phyloP scores from a whole-genome alignment of 2,113 vertebrate species.

The Cettia cetti region DNA sequence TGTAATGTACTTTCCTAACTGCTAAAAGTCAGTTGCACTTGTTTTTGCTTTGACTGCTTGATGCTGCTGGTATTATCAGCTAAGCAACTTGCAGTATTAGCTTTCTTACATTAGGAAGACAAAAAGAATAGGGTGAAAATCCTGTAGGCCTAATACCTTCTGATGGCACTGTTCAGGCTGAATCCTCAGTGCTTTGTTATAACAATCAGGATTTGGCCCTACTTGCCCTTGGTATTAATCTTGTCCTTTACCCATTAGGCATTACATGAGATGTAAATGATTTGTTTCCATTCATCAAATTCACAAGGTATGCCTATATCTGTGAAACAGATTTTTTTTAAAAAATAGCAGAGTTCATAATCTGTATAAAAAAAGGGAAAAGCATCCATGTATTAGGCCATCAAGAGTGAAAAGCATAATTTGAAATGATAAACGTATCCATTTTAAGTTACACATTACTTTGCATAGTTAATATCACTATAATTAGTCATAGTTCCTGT shows the following conservation, averaged over 20 bases:
- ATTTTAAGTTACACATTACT: constrained; percentile 83
- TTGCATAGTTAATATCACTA: constrained; percentile 85
- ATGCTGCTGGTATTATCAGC: not conserved
- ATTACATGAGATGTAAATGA: not conserved
- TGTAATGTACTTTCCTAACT: not conserved
- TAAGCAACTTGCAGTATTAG: not conserved
- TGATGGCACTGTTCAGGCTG: not conserved
- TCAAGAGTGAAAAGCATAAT: constrained; percentile 78
- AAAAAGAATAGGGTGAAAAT: not conserved
- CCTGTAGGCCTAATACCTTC: not conserved
- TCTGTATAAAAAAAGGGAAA: constrained; percentile 9
- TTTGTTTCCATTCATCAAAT: constrained; percentile 30
- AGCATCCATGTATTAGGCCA: constrained; percentile 68
- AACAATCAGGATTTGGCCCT: not conserved
- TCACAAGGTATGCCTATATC: not conserved
- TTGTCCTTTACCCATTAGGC: not conserved
- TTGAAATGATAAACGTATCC: constrained; percentile 83
- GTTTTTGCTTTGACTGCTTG: not conserved
- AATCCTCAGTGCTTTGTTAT: not conserved
- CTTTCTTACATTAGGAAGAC: not conserved
- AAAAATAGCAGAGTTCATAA: not conserved
- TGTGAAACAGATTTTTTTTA: not conserved
- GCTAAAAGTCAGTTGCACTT: not conserved
- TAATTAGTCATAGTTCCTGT: constrained; percentile 86
- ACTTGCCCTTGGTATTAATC: not conserved